phyloP scores from a whole-genome alignment of 1,140 invertebrate species.

The Glossosoma conforme region DNA sequence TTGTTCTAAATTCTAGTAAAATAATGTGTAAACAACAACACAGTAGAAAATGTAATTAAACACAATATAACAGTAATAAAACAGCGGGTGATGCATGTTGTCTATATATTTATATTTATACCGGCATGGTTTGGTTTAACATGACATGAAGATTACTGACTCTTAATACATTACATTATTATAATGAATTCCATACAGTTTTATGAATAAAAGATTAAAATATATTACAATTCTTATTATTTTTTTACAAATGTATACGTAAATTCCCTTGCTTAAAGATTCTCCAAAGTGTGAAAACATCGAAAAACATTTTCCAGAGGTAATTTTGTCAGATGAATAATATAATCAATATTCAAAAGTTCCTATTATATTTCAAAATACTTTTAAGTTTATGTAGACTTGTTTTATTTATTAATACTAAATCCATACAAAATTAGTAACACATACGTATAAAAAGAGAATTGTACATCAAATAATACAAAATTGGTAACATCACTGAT shows the following conservation, averaged over 20 bases:
- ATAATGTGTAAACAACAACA: too few relatives aligned
- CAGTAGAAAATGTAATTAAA: background rate
- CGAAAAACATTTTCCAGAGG: background rate
- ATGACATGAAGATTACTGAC: slow-evolving; percentile 32
- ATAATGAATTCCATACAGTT: slow-evolving; percentile 31
- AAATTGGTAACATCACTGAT: too few relatives aligned
- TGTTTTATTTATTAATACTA: too few relatives aligned
- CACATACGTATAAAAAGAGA: too few relatives aligned
- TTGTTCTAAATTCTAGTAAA: too few relatives aligned
- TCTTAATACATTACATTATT: slow-evolving; percentile 30
- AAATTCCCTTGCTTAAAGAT: slow-evolving; percentile 12
- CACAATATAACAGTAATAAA: slow-evolving; percentile 20
- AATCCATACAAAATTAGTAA: too few relatives aligned
- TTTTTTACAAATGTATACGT: slow-evolving; percentile 21
- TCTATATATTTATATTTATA: slow-evolving; percentile 29
- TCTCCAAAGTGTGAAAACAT: slow-evolving; percentile 3
- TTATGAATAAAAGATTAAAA: slow-evolving; percentile 27
- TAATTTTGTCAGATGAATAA: slow-evolving; percentile 2
- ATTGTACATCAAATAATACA: too few relatives aligned
- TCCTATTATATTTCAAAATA: too few relatives aligned
- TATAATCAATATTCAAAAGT: too few relatives aligned
- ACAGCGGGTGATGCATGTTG: slow-evolving; percentile 9
- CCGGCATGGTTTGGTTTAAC: slow-evolving; percentile 31
- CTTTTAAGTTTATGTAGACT: too few relatives aligned
- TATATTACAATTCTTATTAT: slow-evolving; percentile 27